Percentiles rank a stretch among this genome's conserved stretches.
These are phyloP conservation scores for Stichodactyla mertensii DNA, from an alignment of 64 coral and sea anemone species.

Conservation along the genomic window DNA sequence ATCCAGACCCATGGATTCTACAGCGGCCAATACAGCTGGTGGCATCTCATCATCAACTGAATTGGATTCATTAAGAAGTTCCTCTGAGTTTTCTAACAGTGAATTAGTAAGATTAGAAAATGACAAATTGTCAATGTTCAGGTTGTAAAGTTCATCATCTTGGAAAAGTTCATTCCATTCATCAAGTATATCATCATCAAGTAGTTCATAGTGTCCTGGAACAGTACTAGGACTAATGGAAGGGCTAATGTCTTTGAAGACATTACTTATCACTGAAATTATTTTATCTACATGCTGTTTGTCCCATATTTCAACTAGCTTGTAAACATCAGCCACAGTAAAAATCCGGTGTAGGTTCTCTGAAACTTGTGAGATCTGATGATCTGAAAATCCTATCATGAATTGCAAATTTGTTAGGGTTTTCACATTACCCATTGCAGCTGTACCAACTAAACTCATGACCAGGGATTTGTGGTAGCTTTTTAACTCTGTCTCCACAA, in stretches of 20 bases:
- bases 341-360: conserved; percentile 66
- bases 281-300: not conserved
- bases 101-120: too few relatives aligned
- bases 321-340: conserved; percentile 30
- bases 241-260: conserved; percentile 10
- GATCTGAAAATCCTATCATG: conserved; percentile 53
- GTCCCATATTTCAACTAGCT: conserved; percentile 42
- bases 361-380: conserved; percentile 45
- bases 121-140: conserved; percentile 48
- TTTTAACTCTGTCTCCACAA: not conserved
- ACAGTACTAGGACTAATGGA: too few relatives aligned
- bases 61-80: not conserved
- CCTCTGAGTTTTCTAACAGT: too few relatives aligned
- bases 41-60: not conserved
- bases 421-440: conserved; percentile 46
- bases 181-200: conserved; percentile 57
- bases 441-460: conserved; percentile 28
- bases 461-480: conserved; percentile 47
- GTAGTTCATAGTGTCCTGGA: too few relatives aligned
- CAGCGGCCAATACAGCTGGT: not conserved
- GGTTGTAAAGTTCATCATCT: conserved; percentile 57
- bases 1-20: not conserved
- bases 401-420: conserved; percentile 49
- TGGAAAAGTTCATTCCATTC: conserved; percentile 61
- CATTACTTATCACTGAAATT: not conserved